Conservation (phyloP, 2,888 invertebrate genomes). For the Idaea straminata region DNA sequence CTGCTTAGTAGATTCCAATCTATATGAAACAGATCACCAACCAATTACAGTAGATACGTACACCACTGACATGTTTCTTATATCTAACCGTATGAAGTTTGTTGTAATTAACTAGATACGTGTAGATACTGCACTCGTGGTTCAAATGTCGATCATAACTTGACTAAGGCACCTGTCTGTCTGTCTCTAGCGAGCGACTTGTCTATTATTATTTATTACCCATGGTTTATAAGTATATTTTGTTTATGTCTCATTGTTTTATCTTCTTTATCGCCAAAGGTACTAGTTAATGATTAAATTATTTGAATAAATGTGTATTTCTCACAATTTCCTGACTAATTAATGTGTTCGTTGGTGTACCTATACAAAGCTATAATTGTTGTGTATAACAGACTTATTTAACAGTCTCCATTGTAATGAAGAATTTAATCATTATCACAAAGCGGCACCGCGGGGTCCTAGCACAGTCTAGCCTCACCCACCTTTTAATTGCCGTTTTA, state of each 20-base stretch:
- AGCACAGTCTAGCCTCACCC: background rate
- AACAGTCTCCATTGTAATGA: background rate
- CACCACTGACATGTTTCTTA: conserved; percentile 11
- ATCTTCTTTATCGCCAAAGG: background rate
- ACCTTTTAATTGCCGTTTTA: conserved; percentile 18
- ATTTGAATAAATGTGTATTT: background rate
- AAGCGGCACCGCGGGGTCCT: background rate
- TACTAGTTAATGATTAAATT: background rate
- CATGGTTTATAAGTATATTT: conserved; percentile 6
- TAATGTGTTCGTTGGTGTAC: background rate
- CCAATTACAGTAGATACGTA: conserved; percentile 11
- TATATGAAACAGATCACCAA: conserved; percentile 33
- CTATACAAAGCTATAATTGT: background rate
- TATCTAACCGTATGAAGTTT: conserved; percentile 19
- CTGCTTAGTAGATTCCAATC: conserved; percentile 34
- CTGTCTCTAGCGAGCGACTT: conserved; percentile 12
- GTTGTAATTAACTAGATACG: conserved; percentile 22
- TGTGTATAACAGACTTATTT: background rate
- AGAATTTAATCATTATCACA: background rate
- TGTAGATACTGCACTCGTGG: conserved; percentile 10
- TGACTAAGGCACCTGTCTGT: conserved; percentile 25
- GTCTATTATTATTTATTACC: conserved; percentile 10
- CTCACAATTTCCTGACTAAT: background rate
- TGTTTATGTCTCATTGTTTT: background rate
- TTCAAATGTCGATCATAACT: conserved; percentile 21